Percentiles rank a stretch among this genome's conserved stretches.
These are phyloP conservation scores for Gracilinanus agilis DNA, from an alignment of 2,113 vertebrate species.

Conservation along the genomic window DNA sequence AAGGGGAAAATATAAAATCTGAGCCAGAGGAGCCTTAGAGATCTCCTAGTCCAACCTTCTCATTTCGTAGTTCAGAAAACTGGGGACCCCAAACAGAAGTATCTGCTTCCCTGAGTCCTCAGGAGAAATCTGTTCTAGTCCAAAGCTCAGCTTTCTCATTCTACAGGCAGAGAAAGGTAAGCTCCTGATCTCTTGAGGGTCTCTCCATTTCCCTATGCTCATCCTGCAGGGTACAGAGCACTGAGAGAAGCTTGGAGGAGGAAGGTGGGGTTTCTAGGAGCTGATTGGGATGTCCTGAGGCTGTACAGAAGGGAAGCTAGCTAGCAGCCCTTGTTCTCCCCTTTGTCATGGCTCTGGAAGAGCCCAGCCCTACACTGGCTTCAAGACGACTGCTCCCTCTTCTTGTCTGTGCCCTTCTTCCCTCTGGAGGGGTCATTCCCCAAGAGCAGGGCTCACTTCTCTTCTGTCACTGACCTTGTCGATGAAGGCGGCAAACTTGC, in stretches of 20 bases:
- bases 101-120: background rate
- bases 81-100: background rate
- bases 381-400: background rate
- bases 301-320: background rate
- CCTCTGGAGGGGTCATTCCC: background rate
- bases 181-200: background rate
- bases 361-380: background rate
- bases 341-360: background rate
- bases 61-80: background rate
- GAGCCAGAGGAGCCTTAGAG: background rate
- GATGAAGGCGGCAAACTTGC: constrained; percentile 87
- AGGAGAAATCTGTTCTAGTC: background rate
- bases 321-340: background rate
- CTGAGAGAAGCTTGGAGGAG: background rate
- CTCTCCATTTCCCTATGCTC: background rate
- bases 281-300: background rate
- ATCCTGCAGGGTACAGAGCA: background rate
- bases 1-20: background rate
- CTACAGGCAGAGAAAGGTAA: background rate
- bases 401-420: background rate
- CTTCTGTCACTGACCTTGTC: constrained; percentile 82
- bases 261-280: background rate
- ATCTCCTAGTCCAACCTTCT: background rate
- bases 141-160: background rate
- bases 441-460: background rate